These are phyloP conservation scores for Lepilemur septentrionalis DNA, from an alignment of 2,797 vertebrate genomes.

Conservation along the genomic window DNA sequence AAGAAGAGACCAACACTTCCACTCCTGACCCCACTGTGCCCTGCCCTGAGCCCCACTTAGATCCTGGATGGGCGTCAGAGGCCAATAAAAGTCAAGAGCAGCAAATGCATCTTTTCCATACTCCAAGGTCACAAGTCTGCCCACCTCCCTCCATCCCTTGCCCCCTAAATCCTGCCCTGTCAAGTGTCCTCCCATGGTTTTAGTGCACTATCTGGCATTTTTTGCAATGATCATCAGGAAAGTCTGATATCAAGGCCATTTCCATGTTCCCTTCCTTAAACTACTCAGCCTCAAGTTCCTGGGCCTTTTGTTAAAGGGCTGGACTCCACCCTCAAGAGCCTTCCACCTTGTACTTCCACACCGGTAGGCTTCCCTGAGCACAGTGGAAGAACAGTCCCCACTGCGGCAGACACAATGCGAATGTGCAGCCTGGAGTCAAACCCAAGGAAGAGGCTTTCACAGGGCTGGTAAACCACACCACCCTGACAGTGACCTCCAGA, in stretches of 20 bases:
- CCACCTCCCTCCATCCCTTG: rapidly evolving
- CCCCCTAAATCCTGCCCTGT: background rate
- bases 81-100: background rate
- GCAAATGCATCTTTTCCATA: too few relatives aligned
- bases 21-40: background rate
- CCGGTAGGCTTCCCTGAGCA: background rate
- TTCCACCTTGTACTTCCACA: background rate
- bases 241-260: background rate
- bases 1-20: background rate
- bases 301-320: background rate
- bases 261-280: background rate
- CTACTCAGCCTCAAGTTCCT: background rate
- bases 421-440: background rate
- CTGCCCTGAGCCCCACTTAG: background rate
- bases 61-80: background rate
- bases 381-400: background rate
- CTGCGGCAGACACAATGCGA: background rate
- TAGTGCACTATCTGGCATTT: rapidly evolving
- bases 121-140: too few relatives aligned
- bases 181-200: background rate
- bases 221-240: background rate
- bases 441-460: background rate
- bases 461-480: background rate
- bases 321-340: background rate
- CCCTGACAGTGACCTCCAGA: background rate